Evolutionary conservation across 2,797 vertebrate species (phyloP), one percentile per base, ranked within the genome.

Genomic region (Myotis daubentonii): DNA sequence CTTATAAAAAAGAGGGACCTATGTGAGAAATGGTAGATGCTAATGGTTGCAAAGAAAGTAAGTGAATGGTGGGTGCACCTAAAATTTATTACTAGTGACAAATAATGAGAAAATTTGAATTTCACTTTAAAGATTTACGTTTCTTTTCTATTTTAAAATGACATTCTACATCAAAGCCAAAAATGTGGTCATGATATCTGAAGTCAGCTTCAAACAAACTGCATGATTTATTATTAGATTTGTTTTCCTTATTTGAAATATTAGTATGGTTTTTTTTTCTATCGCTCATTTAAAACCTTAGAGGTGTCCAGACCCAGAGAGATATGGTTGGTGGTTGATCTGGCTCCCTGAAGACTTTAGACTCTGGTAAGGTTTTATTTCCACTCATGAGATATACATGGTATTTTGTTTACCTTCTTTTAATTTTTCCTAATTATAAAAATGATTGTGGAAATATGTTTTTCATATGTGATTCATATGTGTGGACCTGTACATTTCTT

Each of bases 171-270:
- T 95, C 87, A 96, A 74, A 97, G 71, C 23, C 57, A 93, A 95
- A 97, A 96, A 83, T 91, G 81, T 96, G 86, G 62, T 0, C 0
- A n/a, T 44, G 15, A 70, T 97, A 92, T 93, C 97, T 97, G 65
- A 94, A 96, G 87, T 96, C 84, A 93, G 78, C 76, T 97, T 97
- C 96, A 97, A 97, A 95, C 17, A 85, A 97, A 23, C 22, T 94
- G 80, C 53, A n/a, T 92, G 68, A 68, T 96, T 97, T 98, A 96
- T 96, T 23, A 96, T 36, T 2, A 97, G 2, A 65, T 78, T 86
- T 95, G 7, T 74, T 94, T 89, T 41, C 9, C 76, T 88, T 86
- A 51, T 86, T 91, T 83, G 28, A 3, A 92, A 53, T 91, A 53
- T 55, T 94, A 51, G n/a, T 87, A n/a, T 41, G 17, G 36, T 65